Base-by-base conservation (phyloP, 2,888 invertebrate species). In the Lithophane ornitopus region DNA sequence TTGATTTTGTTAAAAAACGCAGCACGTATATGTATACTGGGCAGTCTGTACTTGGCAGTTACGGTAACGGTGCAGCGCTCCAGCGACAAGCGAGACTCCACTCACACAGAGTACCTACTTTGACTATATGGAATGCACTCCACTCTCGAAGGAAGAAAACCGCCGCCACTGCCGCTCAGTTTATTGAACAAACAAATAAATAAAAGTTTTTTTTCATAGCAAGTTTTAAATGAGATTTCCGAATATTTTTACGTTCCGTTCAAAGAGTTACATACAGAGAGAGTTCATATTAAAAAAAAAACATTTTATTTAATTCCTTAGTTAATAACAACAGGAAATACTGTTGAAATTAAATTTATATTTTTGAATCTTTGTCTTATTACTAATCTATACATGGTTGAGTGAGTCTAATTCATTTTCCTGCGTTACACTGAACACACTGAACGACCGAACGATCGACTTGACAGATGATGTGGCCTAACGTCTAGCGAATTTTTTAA, bases 401-500 rank as follows among this genome's bases (percentile, higher is more conserved):
- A 46, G 19, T 54, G 34, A 44, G 3, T n/a, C n/a, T 34, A 34
- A 39, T 28, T 49, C 2, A 28, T 14, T 54, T 56, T 68, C 16
- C 77, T 88, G 87, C 86, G 84, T 88, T 28, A 28, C 59, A 88
- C 79, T 65, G 80, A 91, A 86, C 91, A 28, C 59, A 88, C 79
- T 65, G 80, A 91, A 86, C 91, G 89, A 91, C 79, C 87, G 89
- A 92, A 88, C 91, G 90, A 92, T 84, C 90, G 91, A 90, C 87
- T 87, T 96, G 96, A 96, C 96, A 95, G 96, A 95, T 96, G 96
- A 96, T 96, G 96, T 96, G 96, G 96, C 96, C 94, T 93, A 93
- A 91, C 90, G 91, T 94, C 92, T 92, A 90, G 90, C 89, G 90
- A 93, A 91, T 94, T 91, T 93, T 93, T 75, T 91, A 90, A 86